Evolutionary conservation across 2,797 vertebrate species (phyloP), one percentile per base, ranked within the genome.

Genomic region (Hozukius guyotensis): DNA sequence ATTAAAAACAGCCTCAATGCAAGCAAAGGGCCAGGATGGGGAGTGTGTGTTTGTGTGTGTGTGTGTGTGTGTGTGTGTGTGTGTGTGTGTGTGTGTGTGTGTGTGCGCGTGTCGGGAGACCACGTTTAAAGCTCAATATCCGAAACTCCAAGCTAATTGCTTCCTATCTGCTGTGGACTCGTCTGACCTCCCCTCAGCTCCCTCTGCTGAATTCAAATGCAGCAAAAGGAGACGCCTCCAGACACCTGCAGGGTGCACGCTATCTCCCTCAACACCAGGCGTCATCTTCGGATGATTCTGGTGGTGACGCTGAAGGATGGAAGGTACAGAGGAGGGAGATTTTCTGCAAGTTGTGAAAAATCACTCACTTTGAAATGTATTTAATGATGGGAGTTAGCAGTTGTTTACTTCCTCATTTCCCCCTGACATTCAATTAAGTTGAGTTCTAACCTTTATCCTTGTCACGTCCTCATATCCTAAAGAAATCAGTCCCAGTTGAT

Each of bases 111-210:
- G 38, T 25, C 22, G 16, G 16, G 29, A 77, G 62, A 55, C 63
- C 46, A 32, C 25, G 29, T 78, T 71, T 77, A 82, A 80, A 83
- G 68, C 77, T 83, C n/a, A 14, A 76, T 73, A 85, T 56, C 52
- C 52, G 7, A 82, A 82, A 78, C 77, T 85, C 36, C 8, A 24
- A 76, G 72, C 72, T 83, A 85, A 87, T 87, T 82, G 77, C 77
- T 81, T 85, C 49, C 72, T 75, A 36, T 85, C 71, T 73, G 77
- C 22, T 13, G 53, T 22, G 63, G 74, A 76, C 77, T 84, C 22
- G 22, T 59, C 64, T 64, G 80, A 83, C 80, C 82, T 72, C 60
- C 36, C 13, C 62, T 71, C 42, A 31, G 38, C 66, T 68, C 59
- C 34, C 66, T 71, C 46, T 6, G 55, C 0, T 67, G 67, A 73